These are phyloP conservation scores for Chirona hameri DNA, from an alignment of 2,888 invertebrate genomes.

Conservation along the genomic window DNA sequence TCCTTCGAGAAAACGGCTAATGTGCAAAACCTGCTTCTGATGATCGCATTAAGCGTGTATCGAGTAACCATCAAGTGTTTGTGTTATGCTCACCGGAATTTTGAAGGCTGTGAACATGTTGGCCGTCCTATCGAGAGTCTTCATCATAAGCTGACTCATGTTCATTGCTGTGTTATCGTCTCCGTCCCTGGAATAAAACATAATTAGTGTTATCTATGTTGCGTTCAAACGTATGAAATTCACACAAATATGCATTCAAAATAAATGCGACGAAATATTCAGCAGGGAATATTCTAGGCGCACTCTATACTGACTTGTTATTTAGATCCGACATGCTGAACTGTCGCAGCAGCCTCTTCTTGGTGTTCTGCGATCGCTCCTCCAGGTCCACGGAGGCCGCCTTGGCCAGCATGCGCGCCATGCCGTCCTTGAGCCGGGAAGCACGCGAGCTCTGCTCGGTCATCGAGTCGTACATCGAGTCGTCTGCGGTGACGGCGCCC, in stretches of 20 bases:
- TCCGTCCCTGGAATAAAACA: background rate
- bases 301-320: background rate
- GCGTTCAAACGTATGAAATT: too few relatives aligned
- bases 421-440: background rate
- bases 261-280: background rate
- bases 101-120: background rate
- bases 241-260: background rate
- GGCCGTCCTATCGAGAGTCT: background rate
- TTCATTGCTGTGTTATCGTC: background rate
- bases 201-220: too few relatives aligned
- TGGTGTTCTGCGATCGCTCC: background rate
- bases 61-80: too few relatives aligned
- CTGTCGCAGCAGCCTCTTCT: background rate
- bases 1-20: too few relatives aligned
- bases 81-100: background rate
- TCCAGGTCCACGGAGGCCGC: background rate
- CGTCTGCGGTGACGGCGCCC: background rate
- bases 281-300: too few relatives aligned
- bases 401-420: background rate
- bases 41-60: too few relatives aligned
- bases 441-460: background rate
- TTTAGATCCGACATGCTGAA: conserved; percentile 7
- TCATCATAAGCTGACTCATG: background rate
- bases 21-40: too few relatives aligned
- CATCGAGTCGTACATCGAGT: background rate